A percentile compares a stretch with the other conserved stretches of the same genome.
These are phyloP conservation scores for Amphilophus citrinellus DNA, from an alignment of 2,113 vertebrate genomes.

Conservation along the genomic window DNA sequence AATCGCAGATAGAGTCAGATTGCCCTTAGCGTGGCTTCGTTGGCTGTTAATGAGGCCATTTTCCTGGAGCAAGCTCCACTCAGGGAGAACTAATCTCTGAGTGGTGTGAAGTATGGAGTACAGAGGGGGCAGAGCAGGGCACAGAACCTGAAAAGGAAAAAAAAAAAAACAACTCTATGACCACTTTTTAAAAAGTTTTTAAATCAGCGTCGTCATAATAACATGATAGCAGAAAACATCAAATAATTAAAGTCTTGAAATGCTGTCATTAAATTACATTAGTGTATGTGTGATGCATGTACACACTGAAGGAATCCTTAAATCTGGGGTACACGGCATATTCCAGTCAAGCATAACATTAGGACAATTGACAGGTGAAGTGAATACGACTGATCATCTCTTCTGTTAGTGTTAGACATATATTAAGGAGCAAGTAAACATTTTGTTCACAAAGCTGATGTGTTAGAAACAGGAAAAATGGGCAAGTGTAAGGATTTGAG, in stretches of 20 bases:
- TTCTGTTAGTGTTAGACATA: too few relatives aligned
- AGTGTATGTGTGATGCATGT: neutral
- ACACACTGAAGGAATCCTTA: too few relatives aligned
- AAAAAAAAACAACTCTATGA: slow-evolving; percentile 40
- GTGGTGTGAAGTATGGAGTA: slow-evolving; percentile 73
- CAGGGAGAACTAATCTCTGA: slow-evolving; percentile 80
- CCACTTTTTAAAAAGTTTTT: slow-evolving; percentile 38
- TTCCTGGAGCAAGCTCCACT: slow-evolving; percentile 76
- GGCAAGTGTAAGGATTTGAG: too few relatives aligned
- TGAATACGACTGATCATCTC: too few relatives aligned
- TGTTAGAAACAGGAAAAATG: too few relatives aligned
- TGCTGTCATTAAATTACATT: neutral
- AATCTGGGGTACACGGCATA: too few relatives aligned
- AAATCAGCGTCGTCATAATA: slow-evolving; percentile 25
- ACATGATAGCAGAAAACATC: slow-evolving; percentile 30
- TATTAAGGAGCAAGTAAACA: too few relatives aligned
- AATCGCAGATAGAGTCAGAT: slow-evolving; percentile 80
- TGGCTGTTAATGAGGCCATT: slow-evolving; percentile 84
- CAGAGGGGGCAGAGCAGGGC: slow-evolving; percentile 56
- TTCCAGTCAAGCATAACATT: too few relatives aligned
- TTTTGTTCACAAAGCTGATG: too few relatives aligned
- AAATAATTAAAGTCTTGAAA: neutral
- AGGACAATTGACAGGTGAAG: too few relatives aligned
- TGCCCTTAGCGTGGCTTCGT: slow-evolving; percentile 76
- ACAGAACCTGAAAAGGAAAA: slow-evolving; percentile 8